A percentile compares a stretch with the other conserved stretches of the same genome.
These are phyloP conservation scores for Nomada ferruginata DNA, from an alignment of 2,888 invertebrate species.

Conservation along the genomic window DNA sequence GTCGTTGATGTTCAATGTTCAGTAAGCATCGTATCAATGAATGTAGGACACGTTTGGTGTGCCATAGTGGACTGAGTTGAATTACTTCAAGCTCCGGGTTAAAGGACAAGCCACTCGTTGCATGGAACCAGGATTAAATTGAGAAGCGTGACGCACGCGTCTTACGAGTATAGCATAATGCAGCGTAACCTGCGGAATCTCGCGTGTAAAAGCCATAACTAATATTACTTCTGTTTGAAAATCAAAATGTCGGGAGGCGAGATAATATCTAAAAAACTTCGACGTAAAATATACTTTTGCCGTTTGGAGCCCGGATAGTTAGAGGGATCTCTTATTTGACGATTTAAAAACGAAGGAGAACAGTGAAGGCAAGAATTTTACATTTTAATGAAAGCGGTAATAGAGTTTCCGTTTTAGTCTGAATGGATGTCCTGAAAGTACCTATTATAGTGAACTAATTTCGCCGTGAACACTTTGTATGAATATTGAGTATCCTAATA, in stretches of 20 bases:
- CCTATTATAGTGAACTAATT: not conserved
- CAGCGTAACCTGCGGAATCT: constrained; percentile 72
- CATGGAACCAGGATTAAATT: constrained; percentile 67
- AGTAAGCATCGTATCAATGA: not conserved
- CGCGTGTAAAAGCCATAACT: constrained; percentile 78
- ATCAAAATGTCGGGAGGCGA: constrained; percentile 41
- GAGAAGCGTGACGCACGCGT: constrained; percentile 70
- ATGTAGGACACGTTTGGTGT: constrained; percentile 27
- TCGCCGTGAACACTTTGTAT: not conserved
- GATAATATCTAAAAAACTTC: not conserved
- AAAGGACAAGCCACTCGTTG: constrained; percentile 16
- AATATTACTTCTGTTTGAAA: constrained; percentile 67
- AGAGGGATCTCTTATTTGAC: not conserved
- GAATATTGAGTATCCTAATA: not conserved
- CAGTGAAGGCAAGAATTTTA: not conserved
- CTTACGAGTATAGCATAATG: constrained; percentile 73
- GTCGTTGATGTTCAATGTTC: not conserved
- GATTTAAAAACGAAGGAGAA: not conserved
- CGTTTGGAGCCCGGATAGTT: too few relatives aligned
- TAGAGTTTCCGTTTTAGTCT: not conserved
- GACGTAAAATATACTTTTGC: not conserved
- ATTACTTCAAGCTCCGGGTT: constrained; percentile 33
- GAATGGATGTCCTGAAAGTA: not conserved
- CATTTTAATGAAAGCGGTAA: not conserved
- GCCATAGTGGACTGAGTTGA: constrained; percentile 19